Conservation (phyloP, 2,797 vertebrate species). For the Oryzias dopingdopingensis region DNA sequence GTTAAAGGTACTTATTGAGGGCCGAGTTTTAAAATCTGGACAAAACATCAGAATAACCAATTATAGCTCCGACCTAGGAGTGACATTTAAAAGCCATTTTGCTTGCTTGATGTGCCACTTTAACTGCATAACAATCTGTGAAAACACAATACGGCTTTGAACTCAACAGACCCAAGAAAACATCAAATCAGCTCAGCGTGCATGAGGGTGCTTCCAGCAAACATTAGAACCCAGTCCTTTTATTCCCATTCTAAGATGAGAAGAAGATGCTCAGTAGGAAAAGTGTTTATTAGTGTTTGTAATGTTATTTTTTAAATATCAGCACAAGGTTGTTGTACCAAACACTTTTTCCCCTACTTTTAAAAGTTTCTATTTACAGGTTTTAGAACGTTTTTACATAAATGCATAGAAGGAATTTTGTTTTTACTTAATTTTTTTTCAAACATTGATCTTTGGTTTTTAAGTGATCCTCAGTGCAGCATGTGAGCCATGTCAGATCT, state of each 20-base stretch:
- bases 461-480: no score
- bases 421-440: no score
- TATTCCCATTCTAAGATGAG: slow-evolving; percentile 2
- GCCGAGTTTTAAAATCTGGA: slow-evolving; percentile 42
- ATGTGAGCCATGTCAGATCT: no score
- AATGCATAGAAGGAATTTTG: no score
- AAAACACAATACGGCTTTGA: slow-evolving; percentile 23
- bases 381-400: no score
- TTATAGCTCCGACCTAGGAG: slow-evolving; percentile 27
- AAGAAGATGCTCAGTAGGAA: not conserved
- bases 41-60: slow-evolving; percentile 49
- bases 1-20: slow-evolving; percentile 36
- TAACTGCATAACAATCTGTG: slow-evolving; percentile 12
- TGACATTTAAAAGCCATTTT: slow-evolving; percentile 46
- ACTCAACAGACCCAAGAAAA: slow-evolving; percentile 3
- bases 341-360: not conserved
- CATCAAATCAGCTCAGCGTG: slow-evolving; percentile 14
- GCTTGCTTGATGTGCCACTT: slow-evolving; percentile 34
- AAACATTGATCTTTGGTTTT: no score
- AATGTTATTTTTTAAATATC: not conserved
- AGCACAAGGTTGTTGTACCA: not conserved
- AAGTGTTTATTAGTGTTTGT: not conserved
- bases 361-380: no score
- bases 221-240: not conserved
- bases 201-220: slow-evolving; percentile 1